Evolutionary conservation across 2,113 vertebrate genomes (phyloP).

Genomic region (Tychaedon coryphoeus): DNA sequence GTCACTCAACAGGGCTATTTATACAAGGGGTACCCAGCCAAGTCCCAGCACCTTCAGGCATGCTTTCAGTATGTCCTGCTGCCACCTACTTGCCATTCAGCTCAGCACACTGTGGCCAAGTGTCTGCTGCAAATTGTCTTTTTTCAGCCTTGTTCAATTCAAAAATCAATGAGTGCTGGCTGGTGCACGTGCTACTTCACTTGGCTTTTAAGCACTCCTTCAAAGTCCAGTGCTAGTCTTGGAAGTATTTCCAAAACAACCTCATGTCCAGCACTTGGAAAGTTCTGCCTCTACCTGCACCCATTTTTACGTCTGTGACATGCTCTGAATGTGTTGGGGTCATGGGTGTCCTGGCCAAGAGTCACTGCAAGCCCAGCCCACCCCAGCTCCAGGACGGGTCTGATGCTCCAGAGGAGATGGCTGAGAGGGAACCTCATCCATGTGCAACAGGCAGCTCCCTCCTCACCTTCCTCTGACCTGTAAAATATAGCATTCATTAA

Average conservation of each 20-base stretch:
- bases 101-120: not conserved
- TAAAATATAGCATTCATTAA: not conserved
- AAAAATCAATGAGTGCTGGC: not conserved
- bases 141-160: not conserved
- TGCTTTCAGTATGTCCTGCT: not conserved
- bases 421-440: not conserved
- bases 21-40: not conserved
- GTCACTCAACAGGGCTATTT: not conserved
- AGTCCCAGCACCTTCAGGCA: accelerated
- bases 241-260: not conserved
- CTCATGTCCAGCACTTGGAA: not conserved
- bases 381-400: not conserved
- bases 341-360: accelerated
- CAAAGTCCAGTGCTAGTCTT: not conserved
- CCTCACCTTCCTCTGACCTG: too few relatives aligned
- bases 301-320: not conserved
- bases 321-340: accelerated
- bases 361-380: not conserved
- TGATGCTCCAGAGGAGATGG: not conserved
- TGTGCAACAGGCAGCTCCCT: not conserved
- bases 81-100: conserved; percentile 1
- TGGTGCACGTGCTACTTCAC: accelerated
- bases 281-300: not conserved
- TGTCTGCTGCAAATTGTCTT: not conserved
- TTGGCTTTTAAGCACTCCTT: not conserved